A percentile compares a stretch with the other conserved stretches of the same genome.
Evolutionary conservation across 1,140 invertebrate species (phyloP).

Genomic region (Venturia canescens): DNA sequence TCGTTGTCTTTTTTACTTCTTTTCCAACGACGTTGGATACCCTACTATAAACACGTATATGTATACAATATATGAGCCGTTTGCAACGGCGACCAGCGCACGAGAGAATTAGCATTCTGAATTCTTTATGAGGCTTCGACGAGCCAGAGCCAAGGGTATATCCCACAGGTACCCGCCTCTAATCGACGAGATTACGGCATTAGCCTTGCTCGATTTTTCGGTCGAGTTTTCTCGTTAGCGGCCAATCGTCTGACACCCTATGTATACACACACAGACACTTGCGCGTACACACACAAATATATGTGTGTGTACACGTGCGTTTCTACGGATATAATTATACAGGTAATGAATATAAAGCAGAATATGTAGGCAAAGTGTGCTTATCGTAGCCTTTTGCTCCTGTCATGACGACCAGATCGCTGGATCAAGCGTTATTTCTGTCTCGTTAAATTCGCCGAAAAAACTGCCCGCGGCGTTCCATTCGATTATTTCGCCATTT

Average conservation of each 20-base stretch:
- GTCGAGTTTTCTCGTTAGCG: slow-evolving; percentile 57
- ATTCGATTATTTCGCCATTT: not conserved
- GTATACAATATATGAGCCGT: not conserved
- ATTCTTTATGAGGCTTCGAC: slow-evolving; percentile 49
- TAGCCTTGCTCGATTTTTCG: slow-evolving; percentile 57
- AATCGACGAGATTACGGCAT: slow-evolving; percentile 52
- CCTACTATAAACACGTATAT: not conserved
- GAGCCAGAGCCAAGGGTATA: slow-evolving; percentile 9
- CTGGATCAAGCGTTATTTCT: not conserved
- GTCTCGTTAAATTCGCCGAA: not conserved
- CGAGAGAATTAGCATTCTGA: slow-evolving; percentile 50
- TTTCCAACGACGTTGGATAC: not conserved
- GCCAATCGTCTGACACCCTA: slow-evolving; percentile 2
- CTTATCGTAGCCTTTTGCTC: slow-evolving; percentile 23
- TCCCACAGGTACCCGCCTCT: slow-evolving; percentile 46
- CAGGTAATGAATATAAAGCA: not conserved
- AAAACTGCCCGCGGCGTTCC: not conserved
- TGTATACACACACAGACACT: slow-evolving; percentile 27
- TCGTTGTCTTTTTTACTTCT: slow-evolving; percentile 20
- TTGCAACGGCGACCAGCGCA: slow-evolving; percentile 4
- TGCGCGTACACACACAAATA: slow-evolving; percentile 26
- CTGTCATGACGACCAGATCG: slow-evolving; percentile 9
- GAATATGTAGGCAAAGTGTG: slow-evolving; percentile 32
- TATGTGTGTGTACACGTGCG: not conserved
- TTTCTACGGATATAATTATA: too few species aligned